These are phyloP conservation scores for Holothuria leucospilota DNA, from an alignment of 53 echinoderm and acorn worm genomes.

Conservation along the genomic window DNA sequence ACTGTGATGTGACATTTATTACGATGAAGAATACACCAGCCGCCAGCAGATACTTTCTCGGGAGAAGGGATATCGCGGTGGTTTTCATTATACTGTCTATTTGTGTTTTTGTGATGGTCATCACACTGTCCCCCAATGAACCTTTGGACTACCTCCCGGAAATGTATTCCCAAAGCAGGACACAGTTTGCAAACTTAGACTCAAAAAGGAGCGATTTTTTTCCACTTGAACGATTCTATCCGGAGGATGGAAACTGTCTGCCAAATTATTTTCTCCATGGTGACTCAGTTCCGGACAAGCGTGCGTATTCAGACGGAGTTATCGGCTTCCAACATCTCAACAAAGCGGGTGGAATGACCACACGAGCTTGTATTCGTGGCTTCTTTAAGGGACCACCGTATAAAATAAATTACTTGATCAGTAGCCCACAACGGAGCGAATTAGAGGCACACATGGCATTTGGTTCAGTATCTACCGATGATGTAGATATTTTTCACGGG, in stretches of 20 bases:
- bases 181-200: too few relatives aligned
- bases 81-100: too few relatives aligned
- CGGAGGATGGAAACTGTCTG: constrained; percentile 5
- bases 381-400: background rate
- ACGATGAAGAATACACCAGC: too few relatives aligned
- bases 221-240: background rate
- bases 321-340: constrained; percentile 78
- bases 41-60: too few relatives aligned
- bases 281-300: background rate
- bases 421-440: background rate
- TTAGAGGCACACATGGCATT: background rate
- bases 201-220: too few relatives aligned
- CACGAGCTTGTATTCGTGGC: constrained; percentile 61
- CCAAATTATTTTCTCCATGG: background rate
- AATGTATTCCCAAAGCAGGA: too few relatives aligned
- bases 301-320: constrained; percentile 26
- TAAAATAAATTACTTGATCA: background rate
- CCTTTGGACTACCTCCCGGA: too few relatives aligned
- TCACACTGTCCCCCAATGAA: too few relatives aligned
- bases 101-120: too few relatives aligned
- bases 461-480: background rate
- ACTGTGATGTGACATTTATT: too few relatives aligned
- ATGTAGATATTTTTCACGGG: constrained; percentile 57
- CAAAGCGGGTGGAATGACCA: constrained; percentile 81
- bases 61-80: too few relatives aligned